phyloP scores from a whole-genome alignment of 1,140 invertebrate species.

The Palaemon carinicauda region DNA sequence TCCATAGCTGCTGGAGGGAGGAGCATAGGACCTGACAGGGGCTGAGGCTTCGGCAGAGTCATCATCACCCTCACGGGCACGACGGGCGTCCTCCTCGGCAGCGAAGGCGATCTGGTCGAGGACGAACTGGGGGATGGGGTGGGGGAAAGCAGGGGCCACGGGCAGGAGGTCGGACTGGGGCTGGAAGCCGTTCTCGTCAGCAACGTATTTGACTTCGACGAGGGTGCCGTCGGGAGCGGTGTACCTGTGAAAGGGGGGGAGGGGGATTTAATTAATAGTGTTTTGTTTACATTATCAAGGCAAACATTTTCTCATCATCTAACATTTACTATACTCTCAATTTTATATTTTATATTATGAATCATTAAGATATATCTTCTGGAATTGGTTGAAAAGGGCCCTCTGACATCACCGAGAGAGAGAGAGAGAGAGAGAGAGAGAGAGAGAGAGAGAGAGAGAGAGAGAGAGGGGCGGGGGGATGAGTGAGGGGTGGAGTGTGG shows the following conservation, averaged over 20 bases:
- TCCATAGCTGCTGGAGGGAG: neutral
- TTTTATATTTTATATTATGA: no score
- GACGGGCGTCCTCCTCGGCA: constrained; percentile 32
- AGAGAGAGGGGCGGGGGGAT: no score
- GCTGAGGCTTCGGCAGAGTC: neutral
- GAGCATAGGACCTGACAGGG: neutral
- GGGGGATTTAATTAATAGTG: neutral
- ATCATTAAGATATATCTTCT: no score
- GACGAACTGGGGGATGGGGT: constrained; percentile 51
- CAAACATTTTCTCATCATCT: neutral
- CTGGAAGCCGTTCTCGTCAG: constrained; percentile 56
- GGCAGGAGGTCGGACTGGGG: constrained; percentile 51
- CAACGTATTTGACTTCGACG: constrained; percentile 48
- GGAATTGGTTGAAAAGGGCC: no score
- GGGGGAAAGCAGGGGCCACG: constrained; percentile 47
- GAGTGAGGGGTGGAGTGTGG: no score
- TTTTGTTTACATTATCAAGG: neutral
- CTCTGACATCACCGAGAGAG: neutral
- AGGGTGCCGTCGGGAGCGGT: constrained; percentile 49
- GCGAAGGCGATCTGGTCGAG: constrained; percentile 51
- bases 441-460: no score
- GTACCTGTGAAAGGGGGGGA: constrained; percentile 7
- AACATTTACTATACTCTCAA: no score
- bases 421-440: neutral
- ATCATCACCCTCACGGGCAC: neutral